phyloP scores from a whole-genome alignment of 2,113 vertebrate genomes.

The Mellivora capensis region DNA sequence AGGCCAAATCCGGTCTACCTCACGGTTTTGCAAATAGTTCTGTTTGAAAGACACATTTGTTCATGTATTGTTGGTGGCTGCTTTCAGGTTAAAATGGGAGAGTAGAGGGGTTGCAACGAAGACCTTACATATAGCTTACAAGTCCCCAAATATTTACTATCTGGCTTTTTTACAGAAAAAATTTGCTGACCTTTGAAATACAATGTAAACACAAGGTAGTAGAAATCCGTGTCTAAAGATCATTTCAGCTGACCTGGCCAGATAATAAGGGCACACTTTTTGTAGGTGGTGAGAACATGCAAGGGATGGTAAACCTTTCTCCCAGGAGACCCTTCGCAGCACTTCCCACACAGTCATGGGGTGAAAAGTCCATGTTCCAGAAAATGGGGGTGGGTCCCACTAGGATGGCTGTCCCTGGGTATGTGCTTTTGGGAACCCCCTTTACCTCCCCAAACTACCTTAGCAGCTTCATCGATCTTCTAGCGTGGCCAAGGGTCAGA shows the following conservation, averaged over 20 bases:
- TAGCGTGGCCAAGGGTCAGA: no score
- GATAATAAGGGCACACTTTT: background rate
- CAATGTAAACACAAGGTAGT: background rate
- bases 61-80: no score
- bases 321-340: background rate
- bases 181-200: background rate
- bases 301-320: background rate
- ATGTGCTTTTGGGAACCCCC: background rate
- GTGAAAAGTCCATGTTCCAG: background rate
- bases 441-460: rapidly evolving
- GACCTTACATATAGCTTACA: rapidly evolving
- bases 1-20: background rate
- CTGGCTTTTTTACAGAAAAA: background rate
- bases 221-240: background rate
- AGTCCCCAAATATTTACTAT: rapidly evolving
- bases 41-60: background rate
- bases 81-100: background rate
- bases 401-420: rapidly evolving
- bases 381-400: rapidly evolving
- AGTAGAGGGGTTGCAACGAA: background rate
- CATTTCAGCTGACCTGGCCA: background rate
- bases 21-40: background rate
- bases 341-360: rapidly evolving
- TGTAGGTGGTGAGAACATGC: background rate
- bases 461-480: rapidly evolving